phyloP scores from a whole-genome alignment of 2,113 vertebrate species.

The Alligator mississippiensis region DNA sequence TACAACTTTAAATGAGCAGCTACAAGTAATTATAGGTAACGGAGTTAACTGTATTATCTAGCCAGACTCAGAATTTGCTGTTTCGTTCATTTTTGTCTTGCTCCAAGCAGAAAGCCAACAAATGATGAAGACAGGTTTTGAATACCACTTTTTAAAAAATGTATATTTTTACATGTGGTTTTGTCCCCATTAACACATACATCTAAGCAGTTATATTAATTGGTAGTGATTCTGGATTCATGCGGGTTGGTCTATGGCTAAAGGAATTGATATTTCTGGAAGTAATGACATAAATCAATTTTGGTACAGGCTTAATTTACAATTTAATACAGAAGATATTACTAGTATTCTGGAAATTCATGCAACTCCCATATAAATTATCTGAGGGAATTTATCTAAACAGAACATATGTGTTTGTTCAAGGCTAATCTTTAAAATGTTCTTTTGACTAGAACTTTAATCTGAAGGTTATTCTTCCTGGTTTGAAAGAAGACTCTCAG shows the following conservation, averaged over 20 bases:
- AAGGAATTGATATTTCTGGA: fast-evolving
- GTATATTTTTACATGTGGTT: fast-evolving
- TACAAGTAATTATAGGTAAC: background rate
- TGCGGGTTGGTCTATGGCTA: background rate
- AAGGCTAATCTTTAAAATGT: conserved; percentile 48
- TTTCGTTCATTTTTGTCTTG: background rate
- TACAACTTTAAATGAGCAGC: background rate
- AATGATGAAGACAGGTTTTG: background rate
- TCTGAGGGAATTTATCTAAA: background rate
- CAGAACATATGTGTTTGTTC: background rate
- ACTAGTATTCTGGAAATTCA: background rate
- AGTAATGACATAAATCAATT: background rate
- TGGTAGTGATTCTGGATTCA: background rate
- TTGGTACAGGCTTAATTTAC: background rate
- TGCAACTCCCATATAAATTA: background rate
- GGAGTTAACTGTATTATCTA: background rate
- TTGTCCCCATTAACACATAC: background rate
- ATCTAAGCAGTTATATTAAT: background rate
- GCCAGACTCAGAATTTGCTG: background rate
- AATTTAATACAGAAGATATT: background rate
- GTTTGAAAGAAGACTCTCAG: conserved; percentile 84
- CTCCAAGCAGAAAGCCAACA: background rate
- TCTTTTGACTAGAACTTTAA: conserved; percentile 82
- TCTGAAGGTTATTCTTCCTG: conserved; percentile 86
- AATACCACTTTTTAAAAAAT: background rate